Conservation (phyloP, 2,888 invertebrate genomes). For the Cheilosia vernalis region DNA sequence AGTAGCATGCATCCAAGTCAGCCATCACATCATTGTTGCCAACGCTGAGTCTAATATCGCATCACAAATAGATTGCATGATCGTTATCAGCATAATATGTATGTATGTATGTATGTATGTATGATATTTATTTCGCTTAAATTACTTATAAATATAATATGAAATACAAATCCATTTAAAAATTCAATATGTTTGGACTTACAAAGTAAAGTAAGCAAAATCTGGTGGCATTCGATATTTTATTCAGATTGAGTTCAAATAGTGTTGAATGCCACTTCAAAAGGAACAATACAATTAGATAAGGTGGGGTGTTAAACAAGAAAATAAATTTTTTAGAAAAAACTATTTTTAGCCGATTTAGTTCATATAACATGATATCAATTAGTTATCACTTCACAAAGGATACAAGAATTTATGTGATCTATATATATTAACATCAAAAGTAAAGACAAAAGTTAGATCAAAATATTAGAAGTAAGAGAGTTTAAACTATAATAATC, state of each 20-base stretch:
- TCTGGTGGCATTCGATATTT: conserved; percentile 9
- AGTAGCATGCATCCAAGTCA: too few species aligned
- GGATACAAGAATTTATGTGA: background rate
- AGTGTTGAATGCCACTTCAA: background rate
- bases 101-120: background rate
- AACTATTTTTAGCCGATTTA: background rate
- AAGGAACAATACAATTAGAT: background rate
- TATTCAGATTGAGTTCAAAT: background rate
- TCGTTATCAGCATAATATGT: too few species aligned
- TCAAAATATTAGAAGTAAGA: too few species aligned
- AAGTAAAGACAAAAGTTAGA: too few species aligned
- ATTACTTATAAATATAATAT: background rate
- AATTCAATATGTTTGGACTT: background rate
- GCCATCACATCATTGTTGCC: too few species aligned
- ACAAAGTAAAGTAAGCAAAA: conserved; percentile 14
- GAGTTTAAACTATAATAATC: too few species aligned
- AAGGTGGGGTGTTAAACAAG: background rate
- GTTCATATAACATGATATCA: too few species aligned
- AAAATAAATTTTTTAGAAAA: background rate
- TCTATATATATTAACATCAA: background rate
- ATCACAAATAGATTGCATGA: too few species aligned
- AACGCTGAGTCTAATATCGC: too few species aligned
- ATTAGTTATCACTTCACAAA: too few species aligned
- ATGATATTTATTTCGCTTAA: too few species aligned
- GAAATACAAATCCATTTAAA: background rate